Evolutionary conservation across 2,113 vertebrate species (phyloP).

Genomic region (Amazona guildingii): DNA sequence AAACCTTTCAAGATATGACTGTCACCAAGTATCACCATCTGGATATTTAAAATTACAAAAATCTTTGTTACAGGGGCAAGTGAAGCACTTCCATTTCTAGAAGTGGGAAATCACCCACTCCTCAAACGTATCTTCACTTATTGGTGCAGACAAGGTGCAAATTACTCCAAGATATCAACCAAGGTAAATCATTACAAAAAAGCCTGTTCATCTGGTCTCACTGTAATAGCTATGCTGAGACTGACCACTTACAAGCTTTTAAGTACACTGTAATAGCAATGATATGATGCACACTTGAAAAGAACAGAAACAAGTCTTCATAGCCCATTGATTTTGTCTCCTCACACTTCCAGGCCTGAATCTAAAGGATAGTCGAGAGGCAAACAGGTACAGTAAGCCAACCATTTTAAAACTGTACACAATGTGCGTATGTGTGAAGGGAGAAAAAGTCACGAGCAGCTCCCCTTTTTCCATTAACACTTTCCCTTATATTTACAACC

Average conservation of each 20-base stretch:
- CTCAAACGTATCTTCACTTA: neutral
- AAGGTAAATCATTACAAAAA: neutral
- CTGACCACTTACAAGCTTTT: neutral
- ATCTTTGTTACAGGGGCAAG: neutral
- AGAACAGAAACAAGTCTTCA: neutral
- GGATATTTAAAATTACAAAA: neutral
- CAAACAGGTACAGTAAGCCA: neutral
- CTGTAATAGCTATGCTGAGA: neutral
- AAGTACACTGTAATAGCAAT: neutral
- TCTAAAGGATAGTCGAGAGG: neutral
- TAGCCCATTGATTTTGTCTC: neutral
- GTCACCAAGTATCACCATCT: neutral
- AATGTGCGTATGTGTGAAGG: accelerated
- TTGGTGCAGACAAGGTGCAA: neutral
- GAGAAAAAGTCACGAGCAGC: neutral
- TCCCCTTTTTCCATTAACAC: neutral
- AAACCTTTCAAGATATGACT: neutral
- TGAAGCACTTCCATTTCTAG: neutral
- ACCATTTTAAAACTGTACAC: neutral
- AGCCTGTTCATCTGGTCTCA: neutral
- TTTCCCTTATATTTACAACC: neutral
- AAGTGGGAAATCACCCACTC: neutral
- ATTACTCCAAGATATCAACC: neutral
- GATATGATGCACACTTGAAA: neutral
- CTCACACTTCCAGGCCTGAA: neutral